Conservation (phyloP, 2,888 invertebrate species). For the Xylota sylvarum region DNA sequence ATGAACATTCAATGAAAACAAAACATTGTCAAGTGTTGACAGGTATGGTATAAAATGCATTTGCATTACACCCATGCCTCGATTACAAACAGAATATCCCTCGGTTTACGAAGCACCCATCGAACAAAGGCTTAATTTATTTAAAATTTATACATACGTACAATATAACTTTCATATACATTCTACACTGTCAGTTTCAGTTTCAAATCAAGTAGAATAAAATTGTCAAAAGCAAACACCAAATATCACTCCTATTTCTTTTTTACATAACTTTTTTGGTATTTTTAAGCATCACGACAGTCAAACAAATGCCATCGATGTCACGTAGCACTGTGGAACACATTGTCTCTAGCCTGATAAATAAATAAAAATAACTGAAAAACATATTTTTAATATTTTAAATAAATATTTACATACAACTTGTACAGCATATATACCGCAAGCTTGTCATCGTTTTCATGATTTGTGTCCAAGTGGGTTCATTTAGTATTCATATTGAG, state of each 20-base stretch:
- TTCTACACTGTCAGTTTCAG: slow-evolving; percentile 35
- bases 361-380: slow-evolving; percentile 17
- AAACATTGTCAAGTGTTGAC: neutral
- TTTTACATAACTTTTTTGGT: slow-evolving; percentile 26
- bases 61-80: neutral
- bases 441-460: slow-evolving; percentile 59
- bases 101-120: neutral
- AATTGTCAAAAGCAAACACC: slow-evolving; percentile 31
- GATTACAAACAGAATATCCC: neutral
- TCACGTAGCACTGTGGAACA: slow-evolving; percentile 47
- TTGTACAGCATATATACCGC: slow-evolving; percentile 48
- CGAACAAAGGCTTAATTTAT: neutral
- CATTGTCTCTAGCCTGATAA: slow-evolving; percentile 27
- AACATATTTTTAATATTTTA: slow-evolving; percentile 49
- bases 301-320: slow-evolving; percentile 49
- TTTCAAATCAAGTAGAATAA: slow-evolving; percentile 39
- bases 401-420: slow-evolving; percentile 50
- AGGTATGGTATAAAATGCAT: neutral
- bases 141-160: neutral
- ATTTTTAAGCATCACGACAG: slow-evolving; percentile 40
- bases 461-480: slow-evolving; percentile 71
- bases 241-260: slow-evolving; percentile 11
- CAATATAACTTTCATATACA: slow-evolving; percentile 7
- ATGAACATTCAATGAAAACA: neutral
- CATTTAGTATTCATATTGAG: slow-evolving; percentile 70